Evolutionary conservation across 1,140 invertebrate genomes (phyloP), one percentile per base, ranked within the genome.

Genomic region (Chionoecetes opilio): DNA sequence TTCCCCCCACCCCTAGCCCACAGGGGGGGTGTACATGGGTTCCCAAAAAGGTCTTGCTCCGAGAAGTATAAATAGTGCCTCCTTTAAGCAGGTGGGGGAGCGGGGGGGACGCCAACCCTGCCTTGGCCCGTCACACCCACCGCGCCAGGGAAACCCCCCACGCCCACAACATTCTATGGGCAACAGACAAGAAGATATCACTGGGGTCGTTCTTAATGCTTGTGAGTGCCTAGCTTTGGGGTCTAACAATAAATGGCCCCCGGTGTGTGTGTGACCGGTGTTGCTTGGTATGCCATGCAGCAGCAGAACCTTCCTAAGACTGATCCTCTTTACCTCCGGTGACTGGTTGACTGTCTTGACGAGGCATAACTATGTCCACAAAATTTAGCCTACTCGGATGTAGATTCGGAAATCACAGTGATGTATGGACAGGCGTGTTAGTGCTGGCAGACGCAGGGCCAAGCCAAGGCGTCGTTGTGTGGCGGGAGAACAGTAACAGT

Each of bases 1-100:
- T 97, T 96, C 5, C 97, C 97, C 46, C 95, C 82, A 96, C n/a
- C n/a, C n/a, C n/a, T 97, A 97, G 34, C 96, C 95, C 2, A 95
- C 85, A 31, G 96, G 82, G 29, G 95, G 96, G 32, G 96, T 35
- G 32, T 96, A 96, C 34, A 63, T 93, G 0, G 92, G n/a, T n/a
- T 96, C 31, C 96, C 95, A 9, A 91, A 82, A 0, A 96, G 82
- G 75, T 96, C 95, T 3, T 89, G 32, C 32, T 96, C 91, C 8
- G 93, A 92, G 92, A 96, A 96, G 90, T 95, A 82, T 96, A 96
- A n/a, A 96, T 94, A 41, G 37, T 94, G 5, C 91, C 96, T 92
- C 96, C 96, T 17, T 85, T 82, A 34, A 82, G n/a, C 6, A 46
- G 96, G 41, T 96, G 94, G 84, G 96, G 85, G 91, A 95, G 75